Base-by-base conservation (phyloP, 1,140 invertebrate species). In the Eufriesea mexicana region DNA sequence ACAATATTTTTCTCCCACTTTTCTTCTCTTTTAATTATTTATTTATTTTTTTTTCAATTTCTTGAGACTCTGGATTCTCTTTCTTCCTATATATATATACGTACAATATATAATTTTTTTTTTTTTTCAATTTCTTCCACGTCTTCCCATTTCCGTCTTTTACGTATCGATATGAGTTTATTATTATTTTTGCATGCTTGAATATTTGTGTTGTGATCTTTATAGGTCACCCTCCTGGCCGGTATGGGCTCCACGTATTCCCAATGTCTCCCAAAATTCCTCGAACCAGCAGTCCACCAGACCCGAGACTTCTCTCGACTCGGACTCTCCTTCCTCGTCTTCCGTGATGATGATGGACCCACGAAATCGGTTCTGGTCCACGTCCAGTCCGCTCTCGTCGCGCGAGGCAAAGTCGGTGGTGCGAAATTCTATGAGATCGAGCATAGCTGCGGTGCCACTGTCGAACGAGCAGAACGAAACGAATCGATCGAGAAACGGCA, bases 161-260 rank as follows among this genome's bases (percentile, higher is more conserved):
- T 75, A 83, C 89, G 47, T 87, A 83, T 51, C 47, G 35, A 54
- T 45, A 62, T 83, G 75, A 89, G 82, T 89, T 91, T 90, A 91
- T 92, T 81, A 91, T 91, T 92, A 80, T 91, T 93, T 92, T 89
- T 93, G 92, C 92, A 93, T 94, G 93, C 92, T 90, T 92, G 86
- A 91, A 90, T 86, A 91, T 92, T 92, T 93, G 90, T 94, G 91
- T 94, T 93, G 91, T 93, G 88, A 93, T 93, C 87, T 93, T 94
- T 94, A 91, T 94, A 95, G 95, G 95, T 95, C 95, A 90, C 95
- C 95, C 74, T 95, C 95, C 75, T 95, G 95, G 95, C 95, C 95
- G 89, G 93, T 95, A 86, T 95, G 95, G 95, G 94, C 94, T 72
- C 94, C 94, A 84, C 94, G 93, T 77, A 92, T 94, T 68, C 93